phyloP scores from a whole-genome alignment of 1,140 invertebrate genomes.

The Heliconius melpomene region DNA sequence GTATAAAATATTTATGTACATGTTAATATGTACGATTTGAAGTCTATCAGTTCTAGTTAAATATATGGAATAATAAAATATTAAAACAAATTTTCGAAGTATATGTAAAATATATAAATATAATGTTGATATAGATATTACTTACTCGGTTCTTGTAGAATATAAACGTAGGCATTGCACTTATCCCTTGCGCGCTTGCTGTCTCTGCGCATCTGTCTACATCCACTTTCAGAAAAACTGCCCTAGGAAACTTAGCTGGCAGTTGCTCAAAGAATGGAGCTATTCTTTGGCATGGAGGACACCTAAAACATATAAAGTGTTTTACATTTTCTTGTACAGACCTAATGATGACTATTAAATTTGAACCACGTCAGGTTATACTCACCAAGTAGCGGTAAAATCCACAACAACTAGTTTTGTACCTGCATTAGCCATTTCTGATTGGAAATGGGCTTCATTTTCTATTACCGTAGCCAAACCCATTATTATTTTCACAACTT shows the following conservation, averaged over 20 bases:
- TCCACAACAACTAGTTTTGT: constrained; percentile 96
- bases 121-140: constrained; percentile 10
- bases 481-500: constrained; percentile 57
- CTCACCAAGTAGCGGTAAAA: constrained; percentile 95
- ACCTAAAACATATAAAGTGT: constrained; percentile 83
- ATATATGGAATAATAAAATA: no score
- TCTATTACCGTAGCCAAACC: constrained; percentile 77
- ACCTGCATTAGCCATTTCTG: constrained; percentile 89
- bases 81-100: no score
- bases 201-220: constrained; percentile 94
- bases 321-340: constrained; percentile 26
- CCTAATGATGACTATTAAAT: constrained; percentile 56
- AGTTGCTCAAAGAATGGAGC: constrained; percentile 94
- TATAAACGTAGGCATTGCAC: constrained; percentile 98
- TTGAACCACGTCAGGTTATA: constrained; percentile 59
- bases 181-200: constrained; percentile 91
- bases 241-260: constrained; percentile 91
- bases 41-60: no score
- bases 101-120: no score
- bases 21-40: no score
- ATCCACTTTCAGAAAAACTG: constrained; percentile 97
- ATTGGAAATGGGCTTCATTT: constrained; percentile 91
- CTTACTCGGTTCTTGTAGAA: constrained; percentile 93
- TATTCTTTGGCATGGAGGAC: constrained; percentile 96
- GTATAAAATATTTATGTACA: no score